Percentiles rank a stretch among this genome's conserved stretches.
phyloP scores from a whole-genome alignment of 2,797 vertebrate species.

The Hemibagrus guttatus region DNA sequence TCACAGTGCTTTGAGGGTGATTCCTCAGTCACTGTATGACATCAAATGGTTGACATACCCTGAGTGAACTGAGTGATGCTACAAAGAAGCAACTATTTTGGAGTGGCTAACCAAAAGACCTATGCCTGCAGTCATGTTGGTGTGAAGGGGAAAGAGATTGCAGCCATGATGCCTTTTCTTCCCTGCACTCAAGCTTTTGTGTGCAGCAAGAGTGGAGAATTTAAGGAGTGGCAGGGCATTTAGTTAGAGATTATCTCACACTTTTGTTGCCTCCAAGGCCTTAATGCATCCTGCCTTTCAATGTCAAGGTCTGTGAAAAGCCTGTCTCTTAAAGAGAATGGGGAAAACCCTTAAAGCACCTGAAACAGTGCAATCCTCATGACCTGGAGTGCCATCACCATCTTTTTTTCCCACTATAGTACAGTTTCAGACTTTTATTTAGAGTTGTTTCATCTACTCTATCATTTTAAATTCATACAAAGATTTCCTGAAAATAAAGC shows the following conservation, averaged over 20 bases:
- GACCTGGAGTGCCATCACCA: slow-evolving; percentile 21
- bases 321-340: slow-evolving; percentile 29
- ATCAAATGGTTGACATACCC: slow-evolving; percentile 52
- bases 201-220: slow-evolving; percentile 43
- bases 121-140: slow-evolving; percentile 51
- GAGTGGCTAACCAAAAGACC: slow-evolving; percentile 47
- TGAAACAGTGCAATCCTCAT: slow-evolving; percentile 40
- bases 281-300: slow-evolving; percentile 54
- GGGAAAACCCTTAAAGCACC: slow-evolving; percentile 2
- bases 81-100: slow-evolving; percentile 62
- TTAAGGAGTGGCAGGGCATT: slow-evolving; percentile 58
- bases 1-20: background rate
- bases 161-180: slow-evolving; percentile 37
- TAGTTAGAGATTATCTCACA: slow-evolving; percentile 58
- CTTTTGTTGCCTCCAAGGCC: slow-evolving; percentile 52
- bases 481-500: background rate
- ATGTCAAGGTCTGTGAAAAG: slow-evolving; percentile 44
- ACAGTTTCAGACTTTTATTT: background rate
- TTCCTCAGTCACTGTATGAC: slow-evolving; percentile 26
- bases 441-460: background rate
- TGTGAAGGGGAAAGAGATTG: slow-evolving; percentile 47
- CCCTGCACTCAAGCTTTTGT: slow-evolving; percentile 39
- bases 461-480: background rate
- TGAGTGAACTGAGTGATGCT: slow-evolving; percentile 50
- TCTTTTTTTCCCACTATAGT: background rate